phyloP scores from a whole-genome alignment of 1,140 invertebrate genomes.

The Matsumurasca onukii region DNA sequence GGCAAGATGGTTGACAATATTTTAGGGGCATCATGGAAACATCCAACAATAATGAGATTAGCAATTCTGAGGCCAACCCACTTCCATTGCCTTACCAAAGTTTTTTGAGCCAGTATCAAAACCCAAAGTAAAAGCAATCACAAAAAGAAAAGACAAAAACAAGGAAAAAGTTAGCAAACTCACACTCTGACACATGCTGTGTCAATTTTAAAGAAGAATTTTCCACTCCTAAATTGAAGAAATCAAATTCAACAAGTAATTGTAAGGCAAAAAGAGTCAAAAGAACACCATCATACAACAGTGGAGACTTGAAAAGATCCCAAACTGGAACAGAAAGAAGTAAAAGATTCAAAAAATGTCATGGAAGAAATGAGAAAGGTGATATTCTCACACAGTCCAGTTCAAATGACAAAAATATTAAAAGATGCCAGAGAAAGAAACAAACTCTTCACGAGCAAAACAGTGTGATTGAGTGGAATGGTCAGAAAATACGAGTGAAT shows the following conservation, averaged over 20 bases:
- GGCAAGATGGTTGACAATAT: slow-evolving; percentile 12
- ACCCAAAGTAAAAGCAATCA: not conserved
- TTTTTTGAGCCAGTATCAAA: not conserved
- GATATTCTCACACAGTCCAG: no score
- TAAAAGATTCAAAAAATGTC: not conserved
- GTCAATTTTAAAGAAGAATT: not conserved
- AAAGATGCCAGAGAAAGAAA: not conserved
- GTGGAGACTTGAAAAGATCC: not conserved
- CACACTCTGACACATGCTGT: slow-evolving; percentile 19
- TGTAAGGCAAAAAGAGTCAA: not conserved
- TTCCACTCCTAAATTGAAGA: not conserved
- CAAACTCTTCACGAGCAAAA: not conserved
- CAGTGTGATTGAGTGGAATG: not conserved
- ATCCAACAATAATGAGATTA: not conserved
- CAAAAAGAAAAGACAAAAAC: not conserved
- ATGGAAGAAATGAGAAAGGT: not conserved
- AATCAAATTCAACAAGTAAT: not conserved
- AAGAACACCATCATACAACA: not conserved
- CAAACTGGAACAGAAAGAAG: not conserved
- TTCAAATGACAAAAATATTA: not conserved
- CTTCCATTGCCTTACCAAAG: slow-evolving; percentile 8
- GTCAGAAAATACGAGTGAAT: not conserved
- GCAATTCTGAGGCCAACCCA: not conserved
- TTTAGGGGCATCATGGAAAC: not conserved
- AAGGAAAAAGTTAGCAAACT: not conserved